A percentile compares a stretch with the other conserved stretches of the same genome.
Evolutionary conservation across 2,888 invertebrate species (phyloP).

Genomic region (Cheilosia urbana): DNA sequence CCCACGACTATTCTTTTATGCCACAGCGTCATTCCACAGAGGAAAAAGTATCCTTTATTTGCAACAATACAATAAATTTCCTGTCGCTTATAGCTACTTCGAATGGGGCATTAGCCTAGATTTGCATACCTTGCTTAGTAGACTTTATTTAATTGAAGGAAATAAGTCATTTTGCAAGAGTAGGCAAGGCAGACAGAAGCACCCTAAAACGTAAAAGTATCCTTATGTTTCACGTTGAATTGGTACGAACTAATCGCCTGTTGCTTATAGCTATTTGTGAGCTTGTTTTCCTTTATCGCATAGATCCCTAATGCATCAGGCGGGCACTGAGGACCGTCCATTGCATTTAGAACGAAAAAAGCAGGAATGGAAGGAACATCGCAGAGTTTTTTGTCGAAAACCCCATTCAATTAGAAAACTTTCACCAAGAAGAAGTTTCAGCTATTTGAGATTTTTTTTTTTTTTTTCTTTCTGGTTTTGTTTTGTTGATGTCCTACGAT

Average conservation of each 20-base stretch:
- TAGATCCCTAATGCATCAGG: slow-evolving; percentile 20
- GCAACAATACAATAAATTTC: no score
- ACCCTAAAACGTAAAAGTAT: neutral
- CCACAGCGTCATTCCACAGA: no score
- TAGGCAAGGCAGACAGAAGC: neutral
- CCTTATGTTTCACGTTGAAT: neutral
- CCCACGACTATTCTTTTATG: neutral
- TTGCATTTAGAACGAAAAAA: slow-evolving; percentile 29
- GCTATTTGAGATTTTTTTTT: neutral
- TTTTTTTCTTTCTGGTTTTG: slow-evolving; percentile 13
- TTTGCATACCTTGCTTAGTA: slow-evolving; percentile 11
- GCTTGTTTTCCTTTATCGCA: neutral
- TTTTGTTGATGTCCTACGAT: slow-evolving; percentile 35
- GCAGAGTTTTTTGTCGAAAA: slow-evolving; percentile 33
- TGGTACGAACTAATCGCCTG: neutral
- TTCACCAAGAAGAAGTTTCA: slow-evolving; percentile 31
- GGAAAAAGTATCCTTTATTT: no score
- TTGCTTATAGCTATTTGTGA: neutral
- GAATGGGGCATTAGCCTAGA: slow-evolving; percentile 20
- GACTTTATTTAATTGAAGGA: no score
- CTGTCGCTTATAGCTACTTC: neutral
- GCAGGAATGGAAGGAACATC: slow-evolving; percentile 15
- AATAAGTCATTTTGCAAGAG: no score
- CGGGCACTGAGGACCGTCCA: slow-evolving; percentile 10
- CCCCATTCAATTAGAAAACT: slow-evolving; percentile 63